Conservation (phyloP, 1,140 invertebrate genomes). For the Drosophila kikkawai region DNA sequence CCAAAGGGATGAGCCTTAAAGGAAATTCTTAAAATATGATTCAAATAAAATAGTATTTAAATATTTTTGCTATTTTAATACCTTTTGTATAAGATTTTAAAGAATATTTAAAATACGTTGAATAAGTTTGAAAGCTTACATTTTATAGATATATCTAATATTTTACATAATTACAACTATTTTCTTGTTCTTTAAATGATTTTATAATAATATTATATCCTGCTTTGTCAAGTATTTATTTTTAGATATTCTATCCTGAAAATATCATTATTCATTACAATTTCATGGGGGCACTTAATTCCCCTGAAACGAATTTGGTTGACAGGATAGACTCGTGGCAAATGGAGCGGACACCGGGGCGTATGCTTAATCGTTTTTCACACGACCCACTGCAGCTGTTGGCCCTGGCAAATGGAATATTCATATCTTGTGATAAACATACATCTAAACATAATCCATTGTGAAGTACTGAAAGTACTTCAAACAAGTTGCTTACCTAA, state of each 20-base stretch:
- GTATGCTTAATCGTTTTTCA: slow-evolving; percentile 58
- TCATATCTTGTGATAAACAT: slow-evolving; percentile 64
- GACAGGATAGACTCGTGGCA: slow-evolving; percentile 17
- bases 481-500: slow-evolving; percentile 80
- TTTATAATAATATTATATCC: neutral
- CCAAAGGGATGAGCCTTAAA: rapidly evolving
- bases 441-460: slow-evolving; percentile 77
- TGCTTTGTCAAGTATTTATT: neutral
- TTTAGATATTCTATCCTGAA: neutral
- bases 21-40: neutral
- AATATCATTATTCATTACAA: slow-evolving; percentile 18
- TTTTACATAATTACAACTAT: neutral
- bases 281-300: slow-evolving; percentile 10
- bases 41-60: too few relatives aligned
- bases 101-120: too few relatives aligned
- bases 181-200: neutral
- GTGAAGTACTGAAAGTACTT: slow-evolving; percentile 74
- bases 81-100: too few relatives aligned
- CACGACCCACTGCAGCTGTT: slow-evolving; percentile 20
- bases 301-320: slow-evolving; percentile 25
- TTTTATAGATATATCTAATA: neutral
- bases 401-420: slow-evolving; percentile 44
- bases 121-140: too few relatives aligned
- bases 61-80: neutral
- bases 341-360: slow-evolving; percentile 44